Base-by-base conservation (phyloP, 64 coral and sea anemone genomes). In the Porites australiensis region DNA sequence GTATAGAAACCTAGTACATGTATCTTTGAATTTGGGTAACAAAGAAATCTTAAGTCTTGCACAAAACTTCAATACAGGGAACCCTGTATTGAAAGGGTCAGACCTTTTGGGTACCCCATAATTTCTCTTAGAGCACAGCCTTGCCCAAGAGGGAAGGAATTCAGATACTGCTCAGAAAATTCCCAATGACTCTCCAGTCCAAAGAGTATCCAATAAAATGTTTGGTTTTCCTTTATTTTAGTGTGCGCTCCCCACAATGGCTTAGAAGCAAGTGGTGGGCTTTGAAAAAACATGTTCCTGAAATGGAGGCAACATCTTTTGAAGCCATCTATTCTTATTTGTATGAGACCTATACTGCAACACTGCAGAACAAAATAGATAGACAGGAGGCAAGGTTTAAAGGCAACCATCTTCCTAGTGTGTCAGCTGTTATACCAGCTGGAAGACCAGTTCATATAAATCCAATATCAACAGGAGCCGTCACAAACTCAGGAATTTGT, bases 191-290 rank as follows among this genome's bases (percentile, higher is more conserved):
- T 37, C 0, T 37, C 27, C 27, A 37, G 27, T 5, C 44, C 70
- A 3, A 14, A 73, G 8, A 5, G 7, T 6, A 73, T 73, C 70
- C 44, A 58, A 57, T 6, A 10, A 22, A 59, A 59, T 49, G 58
- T 80, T 37, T 15, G 4, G 50, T 66, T 44, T 66, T 78, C 13
- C 70, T 51, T 59, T 1, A 14, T 70, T 90, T 55, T 50, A 98
- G 97, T 69, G 97, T 95, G 9, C 91, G 97, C 27, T 99, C 97
- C 5, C 97, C 94, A 10, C 97, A 99, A 22, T 99, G 97, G 97
- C 91, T 99, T 73, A 72, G 97, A 15, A 99, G 97, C 59, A 99
- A 99, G 64, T 99, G 97, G 97, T 99, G 97, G 97, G 91, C 94
- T 22, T 77, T 99, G 16, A 99, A 99, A 50, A 99, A 99, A 89